Evolutionary conservation across 2,888 invertebrate species (phyloP), one percentile per base, ranked within the genome.

Genomic region (Oscheius onirici): DNA sequence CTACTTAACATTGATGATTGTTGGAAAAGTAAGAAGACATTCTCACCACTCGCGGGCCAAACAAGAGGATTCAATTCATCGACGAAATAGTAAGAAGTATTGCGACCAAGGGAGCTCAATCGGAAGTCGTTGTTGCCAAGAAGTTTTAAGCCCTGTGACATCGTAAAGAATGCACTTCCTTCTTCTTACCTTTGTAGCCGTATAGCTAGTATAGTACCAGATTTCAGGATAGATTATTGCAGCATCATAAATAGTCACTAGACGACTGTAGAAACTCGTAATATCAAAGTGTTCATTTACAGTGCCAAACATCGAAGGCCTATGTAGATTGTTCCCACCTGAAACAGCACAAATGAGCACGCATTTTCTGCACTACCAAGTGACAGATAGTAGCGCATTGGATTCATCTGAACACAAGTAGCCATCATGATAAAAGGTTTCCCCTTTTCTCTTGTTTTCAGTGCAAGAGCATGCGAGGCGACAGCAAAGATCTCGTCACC

Each of bases 401-500:
- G 46, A 44, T 66, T 67, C 15, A 44, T 65, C 6, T 67, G 41
- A 6, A 55, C 65, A 44, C 65, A 71, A 10, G 70, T 70, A 40
- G 61, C 63, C 44, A 63, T 51, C 28, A 71, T 34, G 13, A 55
- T 28, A 44, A 55, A 65, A 2, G 55, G 20, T 22, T 17, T 22
- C 5, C 71, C 65, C 6, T 34, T 34, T 8, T 57, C 28, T 17
- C 66, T 63, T 11, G 54, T 44, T 44, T 40, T 26, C 13, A 68
- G 41, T 10, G 73, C 76, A 15, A 80, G 28, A 5, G 72, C 76
- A 43, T 75, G 73, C 1, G 73, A 69, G 34, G 75, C 61, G 13
- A 75, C 63, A 15, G 75, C 71, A 61, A 81, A 81, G 8, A 81
- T 49, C 40, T 80, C 77, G 54, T 81, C 81, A 24, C 74, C 58